Evolutionary conservation across 2,113 vertebrate genomes (phyloP).

Genomic region (Corvus moneduloides): DNA sequence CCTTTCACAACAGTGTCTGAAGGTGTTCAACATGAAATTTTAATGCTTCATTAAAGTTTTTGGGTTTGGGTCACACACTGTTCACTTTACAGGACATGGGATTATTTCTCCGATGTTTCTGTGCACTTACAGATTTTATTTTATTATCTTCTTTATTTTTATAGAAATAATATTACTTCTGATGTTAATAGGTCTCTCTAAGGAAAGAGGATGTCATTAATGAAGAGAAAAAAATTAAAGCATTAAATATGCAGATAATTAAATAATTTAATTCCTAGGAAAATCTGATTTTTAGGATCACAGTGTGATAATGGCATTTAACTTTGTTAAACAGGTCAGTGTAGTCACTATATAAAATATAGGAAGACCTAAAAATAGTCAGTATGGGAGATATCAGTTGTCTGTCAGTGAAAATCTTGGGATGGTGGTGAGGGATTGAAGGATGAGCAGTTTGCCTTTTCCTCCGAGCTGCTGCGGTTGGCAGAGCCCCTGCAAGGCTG

Average conservation of each 20-base stretch:
- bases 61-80: background rate
- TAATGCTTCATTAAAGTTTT: background rate
- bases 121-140: background rate
- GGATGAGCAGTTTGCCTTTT: background rate
- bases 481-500: background rate
- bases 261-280: background rate
- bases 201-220: background rate
- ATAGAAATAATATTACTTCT: background rate
- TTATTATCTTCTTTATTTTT: background rate
- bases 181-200: background rate
- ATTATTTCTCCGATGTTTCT: background rate
- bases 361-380: background rate
- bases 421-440: background rate
- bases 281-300: background rate
- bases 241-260: background rate
- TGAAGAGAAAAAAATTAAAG: background rate
- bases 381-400: background rate
- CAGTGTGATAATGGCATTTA: background rate
- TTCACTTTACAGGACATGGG: background rate
- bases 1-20: background rate
- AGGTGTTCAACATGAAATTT: background rate
- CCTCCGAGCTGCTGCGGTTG: accelerated
- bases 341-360: background rate
- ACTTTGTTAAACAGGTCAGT: background rate
- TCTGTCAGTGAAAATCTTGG: background rate